A percentile compares a stretch with the other conserved stretches of the same genome.
Evolutionary conservation across 2,797 vertebrate genomes (phyloP).

Genomic region (Eutrigla gurnardus): DNA sequence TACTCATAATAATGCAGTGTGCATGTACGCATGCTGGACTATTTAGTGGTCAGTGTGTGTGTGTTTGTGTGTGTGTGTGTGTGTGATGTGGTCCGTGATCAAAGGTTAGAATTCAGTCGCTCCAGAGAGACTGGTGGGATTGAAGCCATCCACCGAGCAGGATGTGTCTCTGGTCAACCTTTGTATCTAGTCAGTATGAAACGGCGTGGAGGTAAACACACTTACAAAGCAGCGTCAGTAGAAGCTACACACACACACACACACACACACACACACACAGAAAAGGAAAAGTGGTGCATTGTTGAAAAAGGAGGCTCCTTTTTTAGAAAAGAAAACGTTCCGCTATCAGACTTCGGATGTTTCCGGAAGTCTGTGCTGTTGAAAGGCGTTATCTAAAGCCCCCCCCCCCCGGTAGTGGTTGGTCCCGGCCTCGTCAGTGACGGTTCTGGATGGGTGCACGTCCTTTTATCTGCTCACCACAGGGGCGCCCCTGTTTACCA

Average conservation of each 20-base stretch:
- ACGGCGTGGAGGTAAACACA: constrained; percentile 56
- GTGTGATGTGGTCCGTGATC: constrained; percentile 57
- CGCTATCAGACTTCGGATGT: constrained; percentile 49
- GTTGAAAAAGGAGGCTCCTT: constrained; percentile 36
- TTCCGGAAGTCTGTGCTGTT: constrained; percentile 61
- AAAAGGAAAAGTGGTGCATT: constrained; percentile 65
- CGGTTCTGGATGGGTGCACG: constrained; percentile 80
- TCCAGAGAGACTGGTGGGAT: constrained; percentile 26
- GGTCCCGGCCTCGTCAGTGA: constrained; percentile 56
- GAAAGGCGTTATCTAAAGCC: constrained; percentile 63
- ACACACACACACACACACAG: constrained; percentile 31
- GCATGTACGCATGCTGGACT: background rate
- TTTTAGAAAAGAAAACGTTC: background rate
- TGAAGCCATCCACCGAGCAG: constrained; percentile 55
- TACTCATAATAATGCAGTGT: background rate
- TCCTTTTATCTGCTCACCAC: constrained; percentile 74
- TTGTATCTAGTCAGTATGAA: constrained; percentile 66
- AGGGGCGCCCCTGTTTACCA: constrained; percentile 70
- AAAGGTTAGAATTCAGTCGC: constrained; percentile 48
- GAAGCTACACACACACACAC: constrained; percentile 31
- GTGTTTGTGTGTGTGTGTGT: no score
- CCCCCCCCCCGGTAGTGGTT: background rate
- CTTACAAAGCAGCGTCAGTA: constrained; percentile 38
- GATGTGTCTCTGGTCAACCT: constrained; percentile 58
- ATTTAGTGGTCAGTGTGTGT: no score